Evolutionary conservation across 2,797 vertebrate genomes (phyloP).

Genomic region (Sciurus vulgaris): DNA sequence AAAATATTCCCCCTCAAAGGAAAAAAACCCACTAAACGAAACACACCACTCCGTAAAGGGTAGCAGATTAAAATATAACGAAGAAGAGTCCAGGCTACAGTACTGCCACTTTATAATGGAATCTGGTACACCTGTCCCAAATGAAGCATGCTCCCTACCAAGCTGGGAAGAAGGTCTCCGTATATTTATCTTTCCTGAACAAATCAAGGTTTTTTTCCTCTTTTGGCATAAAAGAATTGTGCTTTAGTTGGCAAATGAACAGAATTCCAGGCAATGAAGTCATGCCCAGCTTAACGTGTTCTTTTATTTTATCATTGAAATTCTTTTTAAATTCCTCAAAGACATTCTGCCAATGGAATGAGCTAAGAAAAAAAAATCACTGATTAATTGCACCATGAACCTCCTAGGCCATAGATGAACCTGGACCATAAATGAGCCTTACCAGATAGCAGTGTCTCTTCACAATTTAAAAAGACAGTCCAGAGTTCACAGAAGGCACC

Average conservation of each 20-base stretch:
- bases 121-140: not conserved
- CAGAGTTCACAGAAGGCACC: not conserved
- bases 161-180: not conserved
- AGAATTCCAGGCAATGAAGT: not conserved
- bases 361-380: not conserved
- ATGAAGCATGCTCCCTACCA: not conserved
- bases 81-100: not conserved
- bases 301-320: slow-evolving; percentile 20
- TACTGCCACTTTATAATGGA: not conserved
- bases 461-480: not conserved
- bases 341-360: not conserved
- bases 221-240: not conserved
- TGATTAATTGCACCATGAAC: not conserved
- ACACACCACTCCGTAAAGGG: not conserved
- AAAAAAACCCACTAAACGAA: not conserved
- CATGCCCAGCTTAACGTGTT: not conserved
- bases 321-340: slow-evolving; percentile 8
- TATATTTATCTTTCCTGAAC: not conserved
- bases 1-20: not conserved
- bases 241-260: not conserved
- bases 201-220: not conserved
- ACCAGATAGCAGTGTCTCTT: not conserved
- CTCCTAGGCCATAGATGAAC: not conserved
- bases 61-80: not conserved
- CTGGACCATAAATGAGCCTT: not conserved